Conservation (phyloP, 2,113 vertebrate species). For the Myxocyprinus asiaticus region DNA sequence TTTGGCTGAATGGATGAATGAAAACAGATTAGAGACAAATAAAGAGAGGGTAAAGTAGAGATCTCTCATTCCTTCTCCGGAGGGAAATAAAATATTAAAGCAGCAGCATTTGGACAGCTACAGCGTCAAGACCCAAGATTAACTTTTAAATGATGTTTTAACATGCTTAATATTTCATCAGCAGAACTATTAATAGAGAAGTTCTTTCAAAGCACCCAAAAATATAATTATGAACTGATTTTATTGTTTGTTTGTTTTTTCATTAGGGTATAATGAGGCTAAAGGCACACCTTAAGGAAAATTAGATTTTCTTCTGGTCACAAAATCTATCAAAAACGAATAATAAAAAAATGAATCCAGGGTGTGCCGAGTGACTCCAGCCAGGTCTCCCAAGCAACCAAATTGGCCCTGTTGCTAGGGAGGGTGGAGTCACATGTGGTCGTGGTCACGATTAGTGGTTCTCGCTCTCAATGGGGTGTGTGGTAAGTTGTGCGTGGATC, state of each 20-base stretch:
- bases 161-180: conserved; percentile 54
- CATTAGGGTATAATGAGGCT: no score
- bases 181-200: conserved; percentile 49
- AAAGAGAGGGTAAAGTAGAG: conserved; percentile 1
- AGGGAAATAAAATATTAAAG: conserved; percentile 52
- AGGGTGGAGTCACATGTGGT: no score
- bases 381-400: no score
- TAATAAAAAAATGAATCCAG: no score
- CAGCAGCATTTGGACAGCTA: conserved; percentile 26
- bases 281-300: no score
- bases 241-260: background rate
- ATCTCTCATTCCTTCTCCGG: conserved; percentile 21
- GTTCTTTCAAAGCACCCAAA: conserved; percentile 40
- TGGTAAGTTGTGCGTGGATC: no score
- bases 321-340: no score
- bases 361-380: no score
- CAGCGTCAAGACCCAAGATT: conserved; percentile 34
- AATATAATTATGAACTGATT: conserved; percentile 34
- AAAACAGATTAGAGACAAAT: background rate
- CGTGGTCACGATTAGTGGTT: no score
- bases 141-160: conserved; percentile 57
- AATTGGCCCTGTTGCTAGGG: no score
- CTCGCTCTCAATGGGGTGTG: no score
- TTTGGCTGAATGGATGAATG: background rate
- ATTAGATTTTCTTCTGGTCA: no score